Percentiles rank a stretch among this genome's conserved stretches.
Evolutionary conservation across 2,888 invertebrate genomes (phyloP).

Genomic region (Phaedon cochleariae): DNA sequence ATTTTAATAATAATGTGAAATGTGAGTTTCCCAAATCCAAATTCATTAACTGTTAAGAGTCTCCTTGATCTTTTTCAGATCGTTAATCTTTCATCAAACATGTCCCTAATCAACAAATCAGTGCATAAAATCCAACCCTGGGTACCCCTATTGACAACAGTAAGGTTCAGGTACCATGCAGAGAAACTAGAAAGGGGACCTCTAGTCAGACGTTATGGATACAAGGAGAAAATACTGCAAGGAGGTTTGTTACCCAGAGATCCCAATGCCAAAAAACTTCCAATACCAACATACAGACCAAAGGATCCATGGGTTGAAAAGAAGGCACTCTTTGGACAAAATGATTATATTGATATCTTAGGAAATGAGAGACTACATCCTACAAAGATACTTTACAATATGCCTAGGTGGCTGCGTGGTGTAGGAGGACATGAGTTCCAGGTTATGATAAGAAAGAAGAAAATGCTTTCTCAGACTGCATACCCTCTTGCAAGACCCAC

Average conservation of each 20-base stretch:
- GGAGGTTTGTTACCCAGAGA: conserved; percentile 77
- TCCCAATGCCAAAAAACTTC: conserved; percentile 63
- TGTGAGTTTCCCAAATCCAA: too few relatives aligned
- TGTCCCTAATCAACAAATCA: conserved; percentile 20
- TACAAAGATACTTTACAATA: conserved; percentile 81
- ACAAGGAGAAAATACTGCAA: conserved; percentile 72
- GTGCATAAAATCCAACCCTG: conserved; percentile 35
- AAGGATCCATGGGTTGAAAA: conserved; percentile 79
- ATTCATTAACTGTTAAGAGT: too few relatives aligned
- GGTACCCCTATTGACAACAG: conserved; percentile 60
- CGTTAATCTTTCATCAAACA: background rate
- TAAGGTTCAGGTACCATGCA: conserved; percentile 70
- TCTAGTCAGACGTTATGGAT: conserved; percentile 74
- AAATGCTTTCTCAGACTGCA: conserved; percentile 68
- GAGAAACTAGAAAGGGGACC: conserved; percentile 69
- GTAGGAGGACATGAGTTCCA: conserved; percentile 87
- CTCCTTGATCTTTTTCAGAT: too few relatives aligned
- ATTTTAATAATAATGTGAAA: too few relatives aligned
- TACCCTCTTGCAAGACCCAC: conserved; percentile 74
- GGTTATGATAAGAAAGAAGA: conserved; percentile 76
- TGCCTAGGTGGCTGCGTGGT: conserved; percentile 91
- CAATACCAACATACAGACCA: conserved; percentile 78
- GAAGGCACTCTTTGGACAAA: conserved; percentile 89
- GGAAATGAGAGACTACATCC: conserved; percentile 86
- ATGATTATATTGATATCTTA: conserved; percentile 96